Percentiles rank a stretch among this genome's conserved stretches.
Conservation (phyloP, 2,113 vertebrate species). For the Seriola rivoliana region DNA sequence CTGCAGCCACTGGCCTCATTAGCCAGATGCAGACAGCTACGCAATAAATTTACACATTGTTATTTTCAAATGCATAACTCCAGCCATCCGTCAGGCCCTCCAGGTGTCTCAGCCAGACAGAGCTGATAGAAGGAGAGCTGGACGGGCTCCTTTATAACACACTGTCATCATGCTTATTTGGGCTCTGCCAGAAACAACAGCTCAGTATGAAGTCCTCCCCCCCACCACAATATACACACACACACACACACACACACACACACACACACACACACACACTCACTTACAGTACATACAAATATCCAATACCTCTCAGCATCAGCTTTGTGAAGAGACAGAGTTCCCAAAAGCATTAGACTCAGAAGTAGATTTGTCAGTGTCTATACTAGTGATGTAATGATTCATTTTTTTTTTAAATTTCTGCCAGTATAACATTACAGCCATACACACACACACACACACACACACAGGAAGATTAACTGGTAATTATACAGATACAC, state of each 20-base stretch:
- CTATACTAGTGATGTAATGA: constrained; percentile 21
- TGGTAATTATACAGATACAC: not conserved
- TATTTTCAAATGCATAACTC: constrained; percentile 58
- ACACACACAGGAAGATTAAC: not conserved
- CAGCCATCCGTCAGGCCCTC: constrained; percentile 48
- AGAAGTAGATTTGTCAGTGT: constrained; percentile 20
- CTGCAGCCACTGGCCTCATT: constrained; percentile 41
- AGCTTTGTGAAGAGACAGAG: constrained; percentile 9
- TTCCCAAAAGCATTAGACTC: constrained; percentile 19
- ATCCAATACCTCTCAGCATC: constrained; percentile 11
- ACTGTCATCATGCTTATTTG: constrained; percentile 60
- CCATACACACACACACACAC: not conserved
- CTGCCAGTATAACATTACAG: not conserved
- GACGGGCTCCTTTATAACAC: constrained; percentile 41
- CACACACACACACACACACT: constrained; percentile 13
- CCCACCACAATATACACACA: not conserved
- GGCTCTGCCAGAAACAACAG: constrained; percentile 72
- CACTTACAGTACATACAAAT: not conserved
- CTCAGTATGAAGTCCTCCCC: constrained; percentile 49
- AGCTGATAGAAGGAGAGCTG: constrained; percentile 50
- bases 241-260: constrained; percentile 2
- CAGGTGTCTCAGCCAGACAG: constrained; percentile 66
- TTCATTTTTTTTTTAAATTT: constrained; percentile 13
- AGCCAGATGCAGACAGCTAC: constrained; percentile 58
- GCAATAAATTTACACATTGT: constrained; percentile 66